phyloP scores from a whole-genome alignment of 2,113 vertebrate species.

The Chinchilla lanigera region DNA sequence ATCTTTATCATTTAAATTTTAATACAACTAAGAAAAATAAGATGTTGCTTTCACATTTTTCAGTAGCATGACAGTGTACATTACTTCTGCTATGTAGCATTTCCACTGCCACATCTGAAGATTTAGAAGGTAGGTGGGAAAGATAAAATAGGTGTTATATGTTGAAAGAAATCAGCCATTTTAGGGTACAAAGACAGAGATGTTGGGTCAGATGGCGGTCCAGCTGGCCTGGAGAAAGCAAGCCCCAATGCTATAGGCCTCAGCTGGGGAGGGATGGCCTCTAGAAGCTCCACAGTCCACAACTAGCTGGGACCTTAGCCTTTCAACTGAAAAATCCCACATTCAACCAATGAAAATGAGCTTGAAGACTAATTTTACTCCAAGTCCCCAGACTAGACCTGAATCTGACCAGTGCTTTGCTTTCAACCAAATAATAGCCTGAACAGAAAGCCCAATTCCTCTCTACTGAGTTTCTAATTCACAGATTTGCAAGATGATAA shows the following conservation, averaged over 20 bases:
- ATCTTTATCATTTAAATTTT: constrained; percentile 8
- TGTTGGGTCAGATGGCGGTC: background rate
- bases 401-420: background rate
- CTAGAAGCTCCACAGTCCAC: background rate
- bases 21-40: background rate
- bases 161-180: background rate
- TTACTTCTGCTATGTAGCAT: background rate
- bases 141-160: background rate
- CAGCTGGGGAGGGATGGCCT: rapidly evolving
- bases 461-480: background rate
- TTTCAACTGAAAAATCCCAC: background rate
- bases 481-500: background rate
- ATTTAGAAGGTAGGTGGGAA: background rate
- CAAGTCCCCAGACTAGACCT: background rate
- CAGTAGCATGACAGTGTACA: background rate
- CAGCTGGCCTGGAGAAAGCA: background rate
- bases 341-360: background rate
- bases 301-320: background rate
- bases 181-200: background rate
- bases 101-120: background rate
- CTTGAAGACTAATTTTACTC: background rate
- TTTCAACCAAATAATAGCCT: background rate
- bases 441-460: background rate
- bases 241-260: rapidly evolving
- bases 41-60: background rate